A percentile compares a stretch with the other conserved stretches of the same genome.
Conservation (phyloP, 1,140 invertebrate species). For the Trinorchestia longiramus region DNA sequence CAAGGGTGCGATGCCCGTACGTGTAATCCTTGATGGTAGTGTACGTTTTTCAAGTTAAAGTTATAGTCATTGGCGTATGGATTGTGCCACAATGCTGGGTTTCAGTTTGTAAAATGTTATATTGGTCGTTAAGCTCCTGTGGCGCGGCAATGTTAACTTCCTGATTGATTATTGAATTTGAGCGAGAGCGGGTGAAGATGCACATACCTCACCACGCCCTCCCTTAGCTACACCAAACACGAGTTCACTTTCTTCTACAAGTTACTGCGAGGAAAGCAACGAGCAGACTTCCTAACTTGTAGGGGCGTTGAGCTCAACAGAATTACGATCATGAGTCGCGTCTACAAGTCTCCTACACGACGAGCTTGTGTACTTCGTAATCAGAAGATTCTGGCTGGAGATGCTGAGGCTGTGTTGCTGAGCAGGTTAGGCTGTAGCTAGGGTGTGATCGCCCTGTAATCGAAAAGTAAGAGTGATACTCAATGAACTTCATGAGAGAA, state of each 20-base stretch:
- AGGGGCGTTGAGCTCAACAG: neutral
- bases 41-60: neutral
- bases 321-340: neutral
- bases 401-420: neutral
- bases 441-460: neutral
- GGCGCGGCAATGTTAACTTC: neutral
- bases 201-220: neutral
- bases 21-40: neutral
- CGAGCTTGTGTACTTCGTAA: neutral
- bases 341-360: neutral
- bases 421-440: neutral
- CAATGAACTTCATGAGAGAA: neutral
- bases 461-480: neutral
- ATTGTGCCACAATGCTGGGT: neutral
- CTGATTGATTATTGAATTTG: neutral
- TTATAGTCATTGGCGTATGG: neutral
- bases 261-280: neutral
- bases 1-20: neutral
- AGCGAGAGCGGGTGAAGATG: neutral
- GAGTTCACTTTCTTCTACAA: conserved; percentile 1
- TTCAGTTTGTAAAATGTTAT: neutral
- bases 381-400: neutral
- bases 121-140: neutral
- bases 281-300: neutral
- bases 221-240: neutral